Conservation (phyloP, 2,888 invertebrate species). For the Agrilus cyanescens region DNA sequence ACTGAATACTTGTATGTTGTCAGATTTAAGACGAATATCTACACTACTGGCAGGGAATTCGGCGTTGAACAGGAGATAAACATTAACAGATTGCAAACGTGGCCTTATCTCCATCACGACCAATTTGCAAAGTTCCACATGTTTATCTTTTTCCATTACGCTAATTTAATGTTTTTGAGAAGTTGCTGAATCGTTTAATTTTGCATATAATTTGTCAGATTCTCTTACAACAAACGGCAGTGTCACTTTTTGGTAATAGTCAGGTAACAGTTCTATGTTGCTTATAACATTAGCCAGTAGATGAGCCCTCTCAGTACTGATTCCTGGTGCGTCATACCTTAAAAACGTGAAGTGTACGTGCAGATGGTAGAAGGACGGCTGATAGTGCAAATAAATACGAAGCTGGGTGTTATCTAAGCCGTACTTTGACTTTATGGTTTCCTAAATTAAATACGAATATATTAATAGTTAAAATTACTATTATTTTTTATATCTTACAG, state of each 20-base stretch:
- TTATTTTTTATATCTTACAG: conserved; percentile 38
- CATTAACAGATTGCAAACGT: conserved; percentile 47
- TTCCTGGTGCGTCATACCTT: conserved; percentile 69
- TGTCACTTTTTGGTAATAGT: conserved; percentile 76
- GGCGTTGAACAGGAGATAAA: conserved; percentile 40
- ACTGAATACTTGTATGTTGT: conserved; percentile 18
- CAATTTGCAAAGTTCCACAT: conserved; percentile 29
- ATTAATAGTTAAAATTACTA: too few species aligned
- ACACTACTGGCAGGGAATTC: conserved; percentile 12
- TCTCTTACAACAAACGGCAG: conserved; percentile 71
- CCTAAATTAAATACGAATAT: conserved; percentile 37
- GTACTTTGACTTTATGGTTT: conserved; percentile 67
- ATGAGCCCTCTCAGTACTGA: conserved; percentile 76
- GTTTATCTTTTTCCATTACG: conserved; percentile 7
- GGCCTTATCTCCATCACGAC: conserved; percentile 49
- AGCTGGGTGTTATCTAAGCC: conserved; percentile 56
- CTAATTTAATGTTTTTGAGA: conserved; percentile 20
- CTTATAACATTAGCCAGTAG: conserved; percentile 78
- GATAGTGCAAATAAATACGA: conserved; percentile 85
- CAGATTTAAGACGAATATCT: conserved; percentile 18
- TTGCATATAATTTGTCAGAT: conserved; percentile 57
- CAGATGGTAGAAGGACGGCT: conserved; percentile 93
- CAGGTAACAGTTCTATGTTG: conserved; percentile 70
- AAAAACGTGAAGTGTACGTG: conserved; percentile 87
- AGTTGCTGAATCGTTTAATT: conserved; percentile 47